Conservation (phyloP, 1,140 invertebrate genomes). For the Bactericera cockerelli region DNA sequence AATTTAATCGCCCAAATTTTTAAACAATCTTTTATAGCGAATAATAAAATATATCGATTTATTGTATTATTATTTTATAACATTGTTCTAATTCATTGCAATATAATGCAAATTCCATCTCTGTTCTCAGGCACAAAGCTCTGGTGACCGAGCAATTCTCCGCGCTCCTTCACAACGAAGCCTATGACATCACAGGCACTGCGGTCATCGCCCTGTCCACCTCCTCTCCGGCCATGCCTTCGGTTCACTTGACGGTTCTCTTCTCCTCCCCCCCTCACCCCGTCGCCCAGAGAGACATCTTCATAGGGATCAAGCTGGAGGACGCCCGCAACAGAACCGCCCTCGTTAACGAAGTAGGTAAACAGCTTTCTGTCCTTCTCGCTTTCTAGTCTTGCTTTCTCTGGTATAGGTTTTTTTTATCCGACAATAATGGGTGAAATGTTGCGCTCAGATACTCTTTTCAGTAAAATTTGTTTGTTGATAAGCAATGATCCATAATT, state of each 20-base stretch:
- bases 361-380: neutral
- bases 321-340: neutral
- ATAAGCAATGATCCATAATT: no score
- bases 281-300: neutral
- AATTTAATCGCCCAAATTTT: no score
- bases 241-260: constrained; percentile 60
- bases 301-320: neutral
- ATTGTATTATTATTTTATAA: no score
- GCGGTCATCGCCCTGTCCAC: constrained; percentile 65
- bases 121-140: constrained; percentile 29
- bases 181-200: constrained; percentile 55
- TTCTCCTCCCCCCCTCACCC: constrained; percentile 31
- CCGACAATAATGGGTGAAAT: no score
- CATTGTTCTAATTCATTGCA: no score
- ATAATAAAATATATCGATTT: no score
- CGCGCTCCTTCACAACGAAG: constrained; percentile 39
- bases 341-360: constrained; percentile 5
- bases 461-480: no score
- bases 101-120: no score
- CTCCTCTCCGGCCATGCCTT: constrained; percentile 55
- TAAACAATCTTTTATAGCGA: no score
- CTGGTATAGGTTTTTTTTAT: no score
- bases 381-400: no score
- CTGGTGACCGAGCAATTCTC: constrained; percentile 66
- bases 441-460: no score